These are phyloP conservation scores for Cantharis rustica DNA, from an alignment of 2,888 invertebrate species.

Conservation along the genomic window DNA sequence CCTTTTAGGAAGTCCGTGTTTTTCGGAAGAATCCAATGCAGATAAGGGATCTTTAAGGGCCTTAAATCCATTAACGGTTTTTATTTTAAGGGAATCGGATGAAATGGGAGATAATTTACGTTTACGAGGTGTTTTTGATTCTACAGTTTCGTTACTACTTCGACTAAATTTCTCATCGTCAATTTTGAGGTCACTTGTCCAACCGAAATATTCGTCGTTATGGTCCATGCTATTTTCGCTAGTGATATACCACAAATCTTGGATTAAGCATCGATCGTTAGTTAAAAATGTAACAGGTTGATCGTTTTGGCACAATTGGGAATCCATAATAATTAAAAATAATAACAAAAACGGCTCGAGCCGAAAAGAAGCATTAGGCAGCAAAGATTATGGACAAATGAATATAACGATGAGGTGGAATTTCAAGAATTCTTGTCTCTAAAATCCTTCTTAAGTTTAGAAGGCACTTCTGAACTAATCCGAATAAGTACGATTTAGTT, in stretches of 20 bases:
- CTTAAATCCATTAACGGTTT: slow-evolving; percentile 33
- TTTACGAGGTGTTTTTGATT: slow-evolving; percentile 36
- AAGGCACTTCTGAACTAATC: slow-evolving; percentile 25
- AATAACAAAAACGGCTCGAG: slow-evolving; percentile 6
- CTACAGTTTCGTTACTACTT: slow-evolving; percentile 23
- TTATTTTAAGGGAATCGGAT: slow-evolving; percentile 32
- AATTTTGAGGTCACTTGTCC: slow-evolving; percentile 51
- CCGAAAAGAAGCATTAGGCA: not conserved
- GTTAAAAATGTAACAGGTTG: slow-evolving; percentile 47
- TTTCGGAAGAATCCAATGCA: slow-evolving; percentile 35
- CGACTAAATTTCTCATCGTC: slow-evolving; percentile 40
- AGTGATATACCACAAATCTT: slow-evolving; percentile 49
- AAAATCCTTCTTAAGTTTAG: slow-evolving; percentile 8
- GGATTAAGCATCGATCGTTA: slow-evolving; percentile 43
- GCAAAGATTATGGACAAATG: slow-evolving; percentile 11
- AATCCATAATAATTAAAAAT: slow-evolving; percentile 52
- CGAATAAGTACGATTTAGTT: slow-evolving; percentile 29
- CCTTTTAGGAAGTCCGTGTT: slow-evolving; percentile 36
- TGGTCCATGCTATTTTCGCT: slow-evolving; percentile 48
- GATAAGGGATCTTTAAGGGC: slow-evolving; percentile 36
- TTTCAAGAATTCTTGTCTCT: slow-evolving; percentile 16
- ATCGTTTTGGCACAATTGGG: slow-evolving; percentile 49
- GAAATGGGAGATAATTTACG: slow-evolving; percentile 36
- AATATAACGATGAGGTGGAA: not conserved
- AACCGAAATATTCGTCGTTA: slow-evolving; percentile 54